Evolutionary conservation across 2,113 vertebrate genomes (phyloP).

Genomic region (Macaca mulatta): DNA sequence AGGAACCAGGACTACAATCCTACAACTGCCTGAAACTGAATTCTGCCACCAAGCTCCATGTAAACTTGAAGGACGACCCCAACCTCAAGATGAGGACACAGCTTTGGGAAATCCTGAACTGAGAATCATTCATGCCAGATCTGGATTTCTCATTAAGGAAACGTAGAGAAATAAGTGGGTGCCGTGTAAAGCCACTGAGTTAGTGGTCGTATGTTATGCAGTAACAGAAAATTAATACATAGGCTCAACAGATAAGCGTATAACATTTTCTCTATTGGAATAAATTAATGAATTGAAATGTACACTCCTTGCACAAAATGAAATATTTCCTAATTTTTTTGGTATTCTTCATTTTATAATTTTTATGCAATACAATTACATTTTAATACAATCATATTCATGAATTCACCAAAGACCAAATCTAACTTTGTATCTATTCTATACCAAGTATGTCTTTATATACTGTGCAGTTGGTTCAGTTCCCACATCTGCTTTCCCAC

Average conservation of each 20-base stretch:
- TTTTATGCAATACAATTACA: background rate
- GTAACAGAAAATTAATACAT: background rate
- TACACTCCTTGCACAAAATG: background rate
- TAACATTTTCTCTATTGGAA: background rate
- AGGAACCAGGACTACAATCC: background rate
- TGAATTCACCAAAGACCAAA: background rate
- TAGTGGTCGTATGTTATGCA: background rate
- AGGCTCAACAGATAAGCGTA: background rate
- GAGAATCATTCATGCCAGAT: background rate
- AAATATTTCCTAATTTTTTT: background rate
- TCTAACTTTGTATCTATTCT: background rate
- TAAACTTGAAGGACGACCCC: background rate
- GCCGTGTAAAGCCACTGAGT: background rate
- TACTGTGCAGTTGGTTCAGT: background rate
- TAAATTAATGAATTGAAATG: background rate
- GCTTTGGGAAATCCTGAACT: background rate
- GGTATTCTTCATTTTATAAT: background rate
- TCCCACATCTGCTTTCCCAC: accelerated
- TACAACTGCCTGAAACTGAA: background rate
- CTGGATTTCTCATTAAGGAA: background rate
- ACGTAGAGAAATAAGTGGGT: background rate
- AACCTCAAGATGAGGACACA: background rate
- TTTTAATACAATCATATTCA: no score
- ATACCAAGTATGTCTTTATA: background rate
- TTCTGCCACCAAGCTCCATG: background rate